A percentile compares a stretch with the other conserved stretches of the same genome.
phyloP scores from a whole-genome alignment of 2,797 vertebrate species.

The Cirrhinus molitorella region DNA sequence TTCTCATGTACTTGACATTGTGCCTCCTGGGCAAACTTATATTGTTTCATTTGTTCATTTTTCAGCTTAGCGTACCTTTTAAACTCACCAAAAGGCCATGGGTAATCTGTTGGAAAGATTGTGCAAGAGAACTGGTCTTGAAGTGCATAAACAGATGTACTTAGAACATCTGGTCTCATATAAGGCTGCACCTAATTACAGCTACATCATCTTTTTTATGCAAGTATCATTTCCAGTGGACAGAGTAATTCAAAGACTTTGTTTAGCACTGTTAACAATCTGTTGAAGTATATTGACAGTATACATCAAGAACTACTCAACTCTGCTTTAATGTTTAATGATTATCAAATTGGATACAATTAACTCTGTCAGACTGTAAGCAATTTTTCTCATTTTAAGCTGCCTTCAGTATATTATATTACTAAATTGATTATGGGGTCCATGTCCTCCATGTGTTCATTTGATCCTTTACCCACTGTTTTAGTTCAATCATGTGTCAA shows the following conservation, averaged over 20 bases:
- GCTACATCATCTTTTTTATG: background rate
- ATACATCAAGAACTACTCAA: background rate
- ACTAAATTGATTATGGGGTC: background rate
- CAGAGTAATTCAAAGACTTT: background rate
- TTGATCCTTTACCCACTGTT: background rate
- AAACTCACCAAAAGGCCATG: background rate
- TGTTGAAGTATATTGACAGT: background rate
- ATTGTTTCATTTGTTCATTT: background rate
- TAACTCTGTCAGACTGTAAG: background rate
- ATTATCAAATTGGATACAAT: background rate
- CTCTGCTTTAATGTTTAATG: background rate
- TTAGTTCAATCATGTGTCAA: background rate
- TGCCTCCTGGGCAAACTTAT: background rate
- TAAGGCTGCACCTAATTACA: background rate
- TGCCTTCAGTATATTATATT: background rate
- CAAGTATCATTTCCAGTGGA: constrained; percentile 6
- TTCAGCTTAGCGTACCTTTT: background rate
- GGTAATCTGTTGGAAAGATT: background rate
- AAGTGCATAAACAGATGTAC: background rate
- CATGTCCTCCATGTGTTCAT: background rate
- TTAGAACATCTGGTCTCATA: background rate
- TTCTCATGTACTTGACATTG: background rate
- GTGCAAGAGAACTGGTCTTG: background rate
- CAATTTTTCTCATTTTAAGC: background rate
- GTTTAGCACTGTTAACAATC: background rate